A percentile compares a stretch with the other conserved stretches of the same genome.
phyloP scores from a whole-genome alignment of 2,113 vertebrate genomes.

The Rhombomys opimus region DNA sequence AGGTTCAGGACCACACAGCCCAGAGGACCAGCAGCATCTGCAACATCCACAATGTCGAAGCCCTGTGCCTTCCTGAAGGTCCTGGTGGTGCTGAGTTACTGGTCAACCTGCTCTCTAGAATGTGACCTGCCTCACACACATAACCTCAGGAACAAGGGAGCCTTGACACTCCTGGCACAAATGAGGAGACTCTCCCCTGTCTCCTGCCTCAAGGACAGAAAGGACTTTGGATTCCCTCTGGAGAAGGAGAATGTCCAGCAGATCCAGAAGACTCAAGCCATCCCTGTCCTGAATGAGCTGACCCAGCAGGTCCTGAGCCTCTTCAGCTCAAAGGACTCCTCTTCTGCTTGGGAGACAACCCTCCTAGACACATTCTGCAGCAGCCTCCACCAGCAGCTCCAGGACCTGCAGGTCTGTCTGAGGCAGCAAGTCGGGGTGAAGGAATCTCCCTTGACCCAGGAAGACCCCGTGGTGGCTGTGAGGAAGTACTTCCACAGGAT shows the following conservation, averaged over 20 bases:
- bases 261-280: neutral
- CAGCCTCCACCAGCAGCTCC: neutral
- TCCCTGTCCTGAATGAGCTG: neutral
- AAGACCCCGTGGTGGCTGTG: neutral
- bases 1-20: neutral
- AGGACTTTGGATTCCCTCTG: too few species aligned
- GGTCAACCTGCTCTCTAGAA: neutral
- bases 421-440: neutral
- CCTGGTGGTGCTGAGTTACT: neutral
- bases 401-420: neutral
- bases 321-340: neutral
- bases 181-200: neutral
- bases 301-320: slow-evolving; percentile 23
- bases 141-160: neutral
- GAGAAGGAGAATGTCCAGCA: neutral
- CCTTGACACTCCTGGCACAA: neutral
- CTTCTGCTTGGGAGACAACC: neutral
- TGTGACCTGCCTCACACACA: neutral
- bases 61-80: neutral
- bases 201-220: neutral
- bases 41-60: neutral
- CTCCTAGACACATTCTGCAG: neutral
- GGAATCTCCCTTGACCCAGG: neutral
- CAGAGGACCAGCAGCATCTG: neutral
- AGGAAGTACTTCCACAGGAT: slow-evolving; percentile 59